These are phyloP conservation scores for Nomada ruficornis DNA, from an alignment of 2,888 invertebrate genomes.

Conservation along the genomic window DNA sequence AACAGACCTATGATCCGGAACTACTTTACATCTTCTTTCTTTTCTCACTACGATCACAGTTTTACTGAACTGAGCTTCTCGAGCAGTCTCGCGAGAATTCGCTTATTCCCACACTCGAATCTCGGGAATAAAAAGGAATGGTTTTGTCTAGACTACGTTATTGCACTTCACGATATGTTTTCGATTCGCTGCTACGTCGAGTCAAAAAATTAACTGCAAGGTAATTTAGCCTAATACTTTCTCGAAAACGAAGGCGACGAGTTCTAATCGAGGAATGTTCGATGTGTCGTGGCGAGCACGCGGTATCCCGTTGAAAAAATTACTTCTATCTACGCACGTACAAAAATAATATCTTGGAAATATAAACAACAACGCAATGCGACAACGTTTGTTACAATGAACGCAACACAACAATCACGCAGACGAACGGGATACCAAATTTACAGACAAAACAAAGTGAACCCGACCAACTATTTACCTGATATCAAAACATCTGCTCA, in stretches of 20 bases:
- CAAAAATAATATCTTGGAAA: no score
- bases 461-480: background rate
- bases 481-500: background rate
- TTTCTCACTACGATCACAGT: constrained; percentile 81
- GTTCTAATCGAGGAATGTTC: constrained; percentile 64
- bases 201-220: constrained; percentile 42
- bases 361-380: background rate
- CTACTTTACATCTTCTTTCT: constrained; percentile 32
- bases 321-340: background rate
- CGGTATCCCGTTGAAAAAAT: constrained; percentile 30
- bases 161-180: constrained; percentile 74
- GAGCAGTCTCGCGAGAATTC: constrained; percentile 77
- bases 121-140: constrained; percentile 50
- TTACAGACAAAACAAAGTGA: background rate
- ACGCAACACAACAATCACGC: background rate
- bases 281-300: constrained; percentile 33
- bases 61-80: constrained; percentile 79
- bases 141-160: constrained; percentile 64
- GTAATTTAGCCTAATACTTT: constrained; percentile 63
- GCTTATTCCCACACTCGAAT: constrained; percentile 56
- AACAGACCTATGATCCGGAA: constrained; percentile 61
- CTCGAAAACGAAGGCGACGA: constrained; percentile 56
- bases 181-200: constrained; percentile 44
- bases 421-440: constrained; percentile 9
- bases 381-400: background rate